These are phyloP conservation scores for Diceros bicornis DNA, from an alignment of 2,797 vertebrate species.

Conservation along the genomic window DNA sequence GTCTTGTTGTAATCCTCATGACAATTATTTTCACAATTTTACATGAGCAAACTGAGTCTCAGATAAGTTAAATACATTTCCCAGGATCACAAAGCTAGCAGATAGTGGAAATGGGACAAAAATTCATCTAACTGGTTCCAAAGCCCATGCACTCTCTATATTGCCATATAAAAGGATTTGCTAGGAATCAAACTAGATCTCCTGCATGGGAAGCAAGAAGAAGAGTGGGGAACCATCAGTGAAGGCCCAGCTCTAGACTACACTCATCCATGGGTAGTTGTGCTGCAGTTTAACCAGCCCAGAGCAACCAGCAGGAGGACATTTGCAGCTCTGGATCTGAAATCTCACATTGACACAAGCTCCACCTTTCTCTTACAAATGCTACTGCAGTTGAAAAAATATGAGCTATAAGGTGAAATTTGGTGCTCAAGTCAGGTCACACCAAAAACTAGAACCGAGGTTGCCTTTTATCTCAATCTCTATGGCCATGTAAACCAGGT, in stretches of 20 bases:
- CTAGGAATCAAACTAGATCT: not conserved
- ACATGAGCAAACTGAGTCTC: not conserved
- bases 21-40: slow-evolving; percentile 22
- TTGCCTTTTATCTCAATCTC: not conserved
- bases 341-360: not conserved
- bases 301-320: not conserved
- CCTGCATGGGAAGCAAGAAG: not conserved
- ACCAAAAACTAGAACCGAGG: not conserved
- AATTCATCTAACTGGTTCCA: not conserved
- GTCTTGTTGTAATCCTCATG: not conserved
- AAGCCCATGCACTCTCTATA: not conserved
- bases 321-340: not conserved
- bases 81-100: not conserved
- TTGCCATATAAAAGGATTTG: not conserved
- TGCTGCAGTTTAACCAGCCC: not conserved
- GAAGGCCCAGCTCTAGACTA: no score
- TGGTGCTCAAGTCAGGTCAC: not conserved
- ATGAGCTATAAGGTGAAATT: not conserved
- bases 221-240: not conserved
- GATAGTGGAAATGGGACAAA: not conserved
- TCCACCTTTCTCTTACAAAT: not conserved
- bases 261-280: fast-evolving
- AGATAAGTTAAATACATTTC: not conserved
- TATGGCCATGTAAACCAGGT: not conserved
- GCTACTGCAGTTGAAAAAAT: not conserved